Evolutionary conservation across 2,113 vertebrate genomes (phyloP), one percentile per base, ranked within the genome.

Genomic region (Lanius collurio): DNA sequence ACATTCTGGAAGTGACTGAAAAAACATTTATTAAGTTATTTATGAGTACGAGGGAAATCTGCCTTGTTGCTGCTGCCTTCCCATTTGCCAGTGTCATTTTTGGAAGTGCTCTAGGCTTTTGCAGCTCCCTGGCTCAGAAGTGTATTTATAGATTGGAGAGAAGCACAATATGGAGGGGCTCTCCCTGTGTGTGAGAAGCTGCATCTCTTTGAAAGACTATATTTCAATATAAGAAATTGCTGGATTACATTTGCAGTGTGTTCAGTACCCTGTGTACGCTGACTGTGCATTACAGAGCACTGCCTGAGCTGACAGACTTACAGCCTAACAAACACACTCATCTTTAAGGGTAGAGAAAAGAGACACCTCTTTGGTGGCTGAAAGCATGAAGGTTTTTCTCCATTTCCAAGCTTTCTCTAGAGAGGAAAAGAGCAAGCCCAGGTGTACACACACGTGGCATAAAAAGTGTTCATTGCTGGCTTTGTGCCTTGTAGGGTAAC

Each of bases 391-490:
- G 35, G 78, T 37, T 31, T 14, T 46, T 44, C 23, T 67, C 22
- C 35, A 4, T 30, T 35, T 46, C 27, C 42, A 67, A 11, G 21
- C 14, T 62, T 57, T 70, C 33, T 28, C 42, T 37, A 37, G 52
- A 49, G 3, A 41, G 21, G 55, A 80, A 60, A 49, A 81, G 39
- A 89, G 28, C 35, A 83, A 94, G 37, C 30, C 28, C 12, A 5
- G 33, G 22, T 69, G 20, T 47, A 22, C 10, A 22, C 2, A 30
- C 3, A 26, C 0, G 0, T 22, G 26, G 15, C 1, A 11, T 35
- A 4, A 30, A 90, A 84, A n/a, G 3, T 50, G 21, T 64, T 74
- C 17, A 1, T 63, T 82, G 20, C 26, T 87, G 80, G 33, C 69
- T 63, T 50, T 87, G 63, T 81, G 37, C 83, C 80, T 57, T 44